A percentile compares a stretch with the other conserved stretches of the same genome.
phyloP scores from a whole-genome alignment of 2,888 invertebrate genomes.

The Caenorhabditis plicata region DNA sequence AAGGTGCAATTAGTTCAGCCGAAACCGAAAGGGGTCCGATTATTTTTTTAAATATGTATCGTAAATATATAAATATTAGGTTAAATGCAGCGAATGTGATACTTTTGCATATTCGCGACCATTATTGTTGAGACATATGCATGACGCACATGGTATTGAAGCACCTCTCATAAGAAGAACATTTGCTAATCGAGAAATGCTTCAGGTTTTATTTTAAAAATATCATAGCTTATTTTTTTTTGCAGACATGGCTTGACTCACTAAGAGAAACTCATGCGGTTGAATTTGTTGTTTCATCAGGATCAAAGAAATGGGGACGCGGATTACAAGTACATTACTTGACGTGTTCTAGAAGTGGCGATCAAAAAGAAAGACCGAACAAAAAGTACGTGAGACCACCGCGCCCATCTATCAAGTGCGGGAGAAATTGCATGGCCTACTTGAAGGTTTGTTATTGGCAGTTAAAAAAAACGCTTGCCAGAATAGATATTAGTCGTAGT shows the following conservation, averaged over 20 bases:
- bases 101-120: slow-evolving; percentile 44
- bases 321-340: slow-evolving; percentile 45
- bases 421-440: slow-evolving; percentile 47
- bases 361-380: slow-evolving; percentile 46
- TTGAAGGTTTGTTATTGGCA: slow-evolving; percentile 25
- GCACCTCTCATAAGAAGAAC: slow-evolving; percentile 40
- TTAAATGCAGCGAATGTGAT: slow-evolving; percentile 46
- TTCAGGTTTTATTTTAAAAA: slow-evolving; percentile 20
- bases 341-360: slow-evolving; percentile 44
- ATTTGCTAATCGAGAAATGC: slow-evolving; percentile 37
- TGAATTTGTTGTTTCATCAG: slow-evolving; percentile 46
- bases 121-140: slow-evolving; percentile 43
- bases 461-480: background rate
- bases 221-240: background rate
- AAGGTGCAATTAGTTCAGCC: slow-evolving; percentile 29
- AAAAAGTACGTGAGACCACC: slow-evolving; percentile 45
- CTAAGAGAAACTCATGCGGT: slow-evolving; percentile 41
- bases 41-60: background rate
- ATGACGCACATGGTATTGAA: slow-evolving; percentile 41
- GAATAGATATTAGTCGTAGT: background rate
- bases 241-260: slow-evolving; percentile 36
- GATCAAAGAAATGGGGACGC: slow-evolving; percentile 46
- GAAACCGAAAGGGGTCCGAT: slow-evolving; percentile 30
- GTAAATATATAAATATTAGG: slow-evolving; percentile 4
- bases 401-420: slow-evolving; percentile 45